phyloP scores from a whole-genome alignment of 2,797 vertebrate species.

The Ispidina lecontei region DNA sequence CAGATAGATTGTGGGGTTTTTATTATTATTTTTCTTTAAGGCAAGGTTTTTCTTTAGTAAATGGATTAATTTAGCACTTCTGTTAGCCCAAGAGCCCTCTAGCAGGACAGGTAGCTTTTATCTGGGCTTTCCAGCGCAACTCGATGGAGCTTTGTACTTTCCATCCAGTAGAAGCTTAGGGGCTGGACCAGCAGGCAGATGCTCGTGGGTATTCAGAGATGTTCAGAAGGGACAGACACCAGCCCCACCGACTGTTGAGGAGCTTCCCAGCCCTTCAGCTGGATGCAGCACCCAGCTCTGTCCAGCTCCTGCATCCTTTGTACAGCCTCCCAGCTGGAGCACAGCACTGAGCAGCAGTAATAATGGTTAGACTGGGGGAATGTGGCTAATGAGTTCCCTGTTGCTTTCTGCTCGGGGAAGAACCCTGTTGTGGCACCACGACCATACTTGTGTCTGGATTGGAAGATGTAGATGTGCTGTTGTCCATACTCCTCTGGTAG shows the following conservation, averaged over 20 bases:
- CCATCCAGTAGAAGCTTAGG: neutral
- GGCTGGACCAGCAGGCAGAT: neutral
- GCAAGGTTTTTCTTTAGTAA: constrained; percentile 16
- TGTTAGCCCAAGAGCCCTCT: neutral
- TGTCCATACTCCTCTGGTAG: rapidly evolving
- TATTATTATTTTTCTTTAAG: neutral
- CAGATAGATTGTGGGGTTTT: constrained; percentile 19
- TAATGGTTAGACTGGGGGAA: neutral
- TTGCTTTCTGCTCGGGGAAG: neutral
- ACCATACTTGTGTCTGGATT: rapidly evolving
- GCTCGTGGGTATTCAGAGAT: neutral
- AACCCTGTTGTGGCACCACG: rapidly evolving
- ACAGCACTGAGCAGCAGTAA: neutral
- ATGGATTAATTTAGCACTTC: constrained; percentile 54
- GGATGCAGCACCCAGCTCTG: neutral
- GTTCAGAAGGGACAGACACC: neutral
- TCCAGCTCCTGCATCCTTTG: rapidly evolving
- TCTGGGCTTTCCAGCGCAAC: neutral
- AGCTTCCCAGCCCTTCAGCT: neutral
- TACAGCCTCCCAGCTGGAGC: neutral
- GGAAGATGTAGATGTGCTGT: rapidly evolving
- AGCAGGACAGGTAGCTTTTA: neutral
- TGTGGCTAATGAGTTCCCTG: neutral
- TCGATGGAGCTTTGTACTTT: neutral
- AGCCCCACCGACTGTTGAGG: rapidly evolving